Evolutionary conservation across 2,113 vertebrate genomes (phyloP), one percentile per base, ranked within the genome.

Genomic region (Typhlomys cinereus): DNA sequence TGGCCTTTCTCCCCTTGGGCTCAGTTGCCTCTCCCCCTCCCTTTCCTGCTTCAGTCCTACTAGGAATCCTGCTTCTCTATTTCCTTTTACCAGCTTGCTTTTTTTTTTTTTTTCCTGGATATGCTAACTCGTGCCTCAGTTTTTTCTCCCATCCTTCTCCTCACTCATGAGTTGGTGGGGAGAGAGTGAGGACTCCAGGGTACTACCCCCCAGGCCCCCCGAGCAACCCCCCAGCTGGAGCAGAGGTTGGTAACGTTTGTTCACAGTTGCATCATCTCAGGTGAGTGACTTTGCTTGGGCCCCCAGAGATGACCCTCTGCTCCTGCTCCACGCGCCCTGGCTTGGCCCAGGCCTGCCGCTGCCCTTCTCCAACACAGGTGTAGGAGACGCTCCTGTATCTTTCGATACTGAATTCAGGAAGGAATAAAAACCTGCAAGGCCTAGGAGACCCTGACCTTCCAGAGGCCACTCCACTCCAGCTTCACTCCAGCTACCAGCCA

Each of bases 1-100:
- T 81, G 92, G 95, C 95, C 96, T 93, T 95, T 95, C 96, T 96
- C 97, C 97, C 94, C 96, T 95, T 79, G 27, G 94, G 93, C 91
- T 95, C 34, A n/a, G 57, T 90, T 94, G 86, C 94, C 92, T 85
- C 85, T 34, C 87, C 66, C n/a, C 50, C 80, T 78, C 76, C n/a
- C 70, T 69, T 80, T 79, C 92, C 78, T n/a, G 36, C 66, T 48
- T 76, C 39, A 36, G 36, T 34, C 82, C 80, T 9, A 2, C n/a
- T 44, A 70, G 57, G 39, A 81, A 31, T 69, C 66, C 71, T 17
- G 0, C 67, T n/a, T 71, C 78, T 67, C 81, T 9, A 34, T 29
- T 71, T 80, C 88, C 71, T 67, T 23, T 52, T 31, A 21, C 54
- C 27, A 20, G 39, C 54, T 92, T 74, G 23, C 48, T 75, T 71